Percentiles rank a stretch among this genome's conserved stretches.
phyloP scores from a whole-genome alignment of 1,140 invertebrate genomes.

The Zaprionus lachaisei region DNA sequence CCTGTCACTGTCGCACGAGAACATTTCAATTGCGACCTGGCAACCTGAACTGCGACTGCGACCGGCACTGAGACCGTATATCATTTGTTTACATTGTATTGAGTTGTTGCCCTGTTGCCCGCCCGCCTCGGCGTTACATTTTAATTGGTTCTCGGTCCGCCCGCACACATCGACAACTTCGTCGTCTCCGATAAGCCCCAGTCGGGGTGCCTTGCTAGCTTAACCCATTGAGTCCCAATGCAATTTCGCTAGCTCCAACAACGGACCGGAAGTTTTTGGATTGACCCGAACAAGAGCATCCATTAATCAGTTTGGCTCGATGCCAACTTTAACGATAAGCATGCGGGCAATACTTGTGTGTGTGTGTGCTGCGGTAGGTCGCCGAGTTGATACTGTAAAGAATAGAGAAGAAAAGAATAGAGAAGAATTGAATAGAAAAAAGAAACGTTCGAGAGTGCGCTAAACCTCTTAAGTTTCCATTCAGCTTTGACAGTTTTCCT shows the following conservation, averaged over 20 bases:
- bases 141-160: conserved; percentile 59
- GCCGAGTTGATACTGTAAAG: conserved; percentile 11
- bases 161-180: conserved; percentile 63
- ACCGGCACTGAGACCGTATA: conserved; percentile 67
- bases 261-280: conserved; percentile 58
- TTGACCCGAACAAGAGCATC: conserved; percentile 28
- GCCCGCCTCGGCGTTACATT: conserved; percentile 67
- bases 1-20: conserved; percentile 35
- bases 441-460: conserved; percentile 71
- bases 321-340: conserved; percentile 65
- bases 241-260: background rate
- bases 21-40: conserved; percentile 48
- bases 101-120: conserved; percentile 74
- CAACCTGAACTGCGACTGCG: conserved; percentile 16
- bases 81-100: conserved; percentile 83
- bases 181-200: conserved; percentile 54
- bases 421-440: conserved; percentile 31
- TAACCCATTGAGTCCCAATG: background rate
- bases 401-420: conserved; percentile 40
- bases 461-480: conserved; percentile 83
- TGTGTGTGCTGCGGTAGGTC: conserved; percentile 64
- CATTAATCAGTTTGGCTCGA: conserved; percentile 58
- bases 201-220: conserved; percentile 29
- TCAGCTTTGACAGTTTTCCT: conserved; percentile 81
- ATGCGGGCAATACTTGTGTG: conserved; percentile 15